Evolutionary conservation across 2,113 vertebrate species (phyloP).

Genomic region (Neotoma lepida): DNA sequence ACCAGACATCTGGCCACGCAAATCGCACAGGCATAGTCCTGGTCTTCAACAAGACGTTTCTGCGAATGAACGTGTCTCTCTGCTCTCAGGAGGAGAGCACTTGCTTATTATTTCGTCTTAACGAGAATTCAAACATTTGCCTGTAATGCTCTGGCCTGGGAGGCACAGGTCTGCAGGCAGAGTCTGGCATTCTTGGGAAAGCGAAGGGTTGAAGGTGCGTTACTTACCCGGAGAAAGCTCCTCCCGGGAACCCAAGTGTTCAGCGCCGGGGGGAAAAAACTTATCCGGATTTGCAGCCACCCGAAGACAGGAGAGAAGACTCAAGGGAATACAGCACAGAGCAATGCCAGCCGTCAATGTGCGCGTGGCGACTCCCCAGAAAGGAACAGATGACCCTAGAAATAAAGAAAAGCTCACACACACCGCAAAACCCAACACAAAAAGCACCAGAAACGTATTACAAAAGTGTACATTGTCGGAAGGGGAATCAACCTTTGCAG

Average conservation of each 20-base stretch:
- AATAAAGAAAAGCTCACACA: background rate
- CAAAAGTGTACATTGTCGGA: conserved; percentile 4
- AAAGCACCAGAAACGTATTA: background rate
- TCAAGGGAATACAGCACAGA: background rate
- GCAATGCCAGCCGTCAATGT: background rate
- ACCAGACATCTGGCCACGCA: background rate
- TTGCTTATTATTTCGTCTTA: background rate
- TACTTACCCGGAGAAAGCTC: background rate
- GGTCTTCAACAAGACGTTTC: background rate
- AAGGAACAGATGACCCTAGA: background rate
- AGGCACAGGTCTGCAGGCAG: background rate
- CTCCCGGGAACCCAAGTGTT: background rate
- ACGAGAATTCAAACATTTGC: background rate
- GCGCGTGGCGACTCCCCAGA: background rate
- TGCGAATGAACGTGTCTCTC: conserved; percentile 2
- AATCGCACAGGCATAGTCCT: background rate
- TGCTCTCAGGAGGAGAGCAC: background rate
- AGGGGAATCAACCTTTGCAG: background rate
- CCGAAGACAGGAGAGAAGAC: background rate
- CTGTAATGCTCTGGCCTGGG: background rate
- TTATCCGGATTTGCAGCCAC: conserved; percentile 41
- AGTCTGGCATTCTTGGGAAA: background rate
- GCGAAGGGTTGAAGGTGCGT: background rate
- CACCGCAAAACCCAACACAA: background rate
- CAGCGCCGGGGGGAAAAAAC: conserved; percentile 25